phyloP scores from a whole-genome alignment of 2,113 vertebrate species.

The Hipposideros armiger region DNA sequence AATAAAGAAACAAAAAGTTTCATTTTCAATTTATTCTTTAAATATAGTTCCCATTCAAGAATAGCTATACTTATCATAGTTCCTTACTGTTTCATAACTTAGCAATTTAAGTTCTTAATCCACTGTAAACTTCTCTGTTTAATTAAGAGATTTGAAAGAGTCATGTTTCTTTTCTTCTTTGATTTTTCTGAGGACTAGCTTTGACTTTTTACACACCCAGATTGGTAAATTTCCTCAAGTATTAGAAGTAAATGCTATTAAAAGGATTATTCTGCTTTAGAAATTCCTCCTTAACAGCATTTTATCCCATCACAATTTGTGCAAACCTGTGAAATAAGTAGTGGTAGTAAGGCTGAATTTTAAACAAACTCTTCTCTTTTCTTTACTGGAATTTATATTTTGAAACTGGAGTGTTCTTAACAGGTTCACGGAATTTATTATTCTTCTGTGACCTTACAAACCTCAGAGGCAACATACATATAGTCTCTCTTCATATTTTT shows the following conservation, averaged over 20 bases:
- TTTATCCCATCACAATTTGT: not conserved
- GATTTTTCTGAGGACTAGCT: not conserved
- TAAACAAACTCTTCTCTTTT: constrained; percentile 16
- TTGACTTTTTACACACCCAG: not conserved
- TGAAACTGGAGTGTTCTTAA: constrained; percentile 45
- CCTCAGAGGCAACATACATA: not conserved
- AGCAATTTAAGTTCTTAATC: not conserved
- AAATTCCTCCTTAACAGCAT: not conserved
- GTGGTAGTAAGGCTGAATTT: not conserved
- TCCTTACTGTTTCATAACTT: not conserved
- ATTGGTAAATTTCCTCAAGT: not conserved
- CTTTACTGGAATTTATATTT: constrained; percentile 6
- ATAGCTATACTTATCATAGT: not conserved
- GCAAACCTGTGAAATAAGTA: constrained; percentile 26
- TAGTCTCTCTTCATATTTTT: not conserved
- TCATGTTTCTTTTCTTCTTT: not conserved
- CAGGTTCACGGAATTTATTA: not conserved
- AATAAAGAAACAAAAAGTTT: constrained; percentile 57
- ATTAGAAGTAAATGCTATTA: not conserved
- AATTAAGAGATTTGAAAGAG: not conserved
- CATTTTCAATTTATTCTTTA: constrained; percentile 46
- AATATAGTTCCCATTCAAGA: constrained; percentile 61
- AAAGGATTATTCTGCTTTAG: constrained; percentile 25
- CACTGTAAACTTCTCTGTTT: not conserved
- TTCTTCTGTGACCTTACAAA: not conserved